A percentile compares a stretch with the other conserved stretches of the same genome.
phyloP scores from a whole-genome alignment of 2,113 vertebrate species.

The Nanorana parkeri region DNA sequence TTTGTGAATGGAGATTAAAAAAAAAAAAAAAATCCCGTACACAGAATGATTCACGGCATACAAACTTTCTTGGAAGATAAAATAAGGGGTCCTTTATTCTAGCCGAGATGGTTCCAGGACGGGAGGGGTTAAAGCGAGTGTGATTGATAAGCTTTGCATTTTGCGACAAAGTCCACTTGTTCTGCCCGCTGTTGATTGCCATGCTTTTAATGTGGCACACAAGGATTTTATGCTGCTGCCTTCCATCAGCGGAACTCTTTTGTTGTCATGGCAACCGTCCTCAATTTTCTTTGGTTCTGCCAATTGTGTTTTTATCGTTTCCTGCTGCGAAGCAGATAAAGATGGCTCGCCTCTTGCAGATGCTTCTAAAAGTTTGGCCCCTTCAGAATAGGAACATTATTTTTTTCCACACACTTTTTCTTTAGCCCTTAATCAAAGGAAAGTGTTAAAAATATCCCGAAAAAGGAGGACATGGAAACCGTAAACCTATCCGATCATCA shows the following conservation, averaged over 20 bases:
- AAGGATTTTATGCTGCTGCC: slow-evolving; percentile 72
- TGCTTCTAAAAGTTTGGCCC: slow-evolving; percentile 69
- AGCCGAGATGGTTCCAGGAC: background rate
- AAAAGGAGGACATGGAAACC: no score
- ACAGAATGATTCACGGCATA: background rate
- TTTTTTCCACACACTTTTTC: background rate
- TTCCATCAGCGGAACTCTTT: slow-evolving; percentile 78
- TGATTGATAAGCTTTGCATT: slow-evolving; percentile 13
- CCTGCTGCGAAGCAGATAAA: slow-evolving; percentile 78
- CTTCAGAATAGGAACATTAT: slow-evolving; percentile 8
- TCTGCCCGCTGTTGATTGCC: slow-evolving; percentile 74
- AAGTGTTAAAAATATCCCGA: no score
- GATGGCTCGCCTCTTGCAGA: slow-evolving; percentile 69
- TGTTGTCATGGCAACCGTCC: slow-evolving; percentile 82
- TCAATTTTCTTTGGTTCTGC: slow-evolving; percentile 76
- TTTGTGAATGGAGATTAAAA: background rate
- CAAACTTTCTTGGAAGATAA: background rate
- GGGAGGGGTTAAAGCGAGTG: slow-evolving; percentile 4
- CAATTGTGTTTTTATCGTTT: slow-evolving; percentile 81
- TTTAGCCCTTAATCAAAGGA: no score
- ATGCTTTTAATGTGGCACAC: slow-evolving; percentile 72
- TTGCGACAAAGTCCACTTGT: slow-evolving; percentile 41
- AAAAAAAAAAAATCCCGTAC: no score
- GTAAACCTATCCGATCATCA: no score
- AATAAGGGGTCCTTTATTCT: background rate